Evolutionary conservation across 2,888 invertebrate species (phyloP), one percentile per base, ranked within the genome.

Genomic region (Emmelina monodactyla): DNA sequence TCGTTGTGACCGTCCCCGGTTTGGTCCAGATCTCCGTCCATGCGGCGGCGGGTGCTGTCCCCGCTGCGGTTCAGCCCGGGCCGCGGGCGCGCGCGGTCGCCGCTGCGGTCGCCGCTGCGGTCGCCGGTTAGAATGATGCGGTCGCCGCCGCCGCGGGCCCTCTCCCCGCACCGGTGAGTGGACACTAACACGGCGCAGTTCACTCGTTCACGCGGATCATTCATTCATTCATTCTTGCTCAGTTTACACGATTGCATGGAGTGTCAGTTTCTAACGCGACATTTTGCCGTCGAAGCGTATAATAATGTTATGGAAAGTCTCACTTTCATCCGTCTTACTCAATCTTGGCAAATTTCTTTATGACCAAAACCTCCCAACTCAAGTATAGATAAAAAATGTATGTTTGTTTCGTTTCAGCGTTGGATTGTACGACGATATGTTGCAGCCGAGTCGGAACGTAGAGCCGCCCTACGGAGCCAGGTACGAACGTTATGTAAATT

Each of bases 401-500:
- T 29, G 19, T 11, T 25, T 33, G 5, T 37, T 41, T 39, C 31
- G 47, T 56, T 40, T 47, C 61, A 80, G 79, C 55, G 78, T 58
- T 34, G 78, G 78, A 60, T 64, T 78, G 34, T 79, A 79, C 63
- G 76, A 78, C 49, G 79, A 78, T 66, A 58, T 76, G 65, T 78
- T 76, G 49, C 76, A 78, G 55, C 76, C 76, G 38, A 68, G 76
- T 41, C 76, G 78, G 60, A 72, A 58, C 52, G 66, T 75, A 47
- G 79, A 79, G 58, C 75, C 73, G 61, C 73, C 76, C 35, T 75
- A 70, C 55, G 78, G 75, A 76, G 51, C 72, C 76, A 79, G 78
- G 78, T 79, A 79, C 78, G 76, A 73, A 61, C 68, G 73, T 70
- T 67, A 71, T 53, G n/a, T n/a, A n/a, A n/a, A 25, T 25, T 25